A percentile compares a stretch with the other conserved stretches of the same genome.
Conservation (phyloP, 2,888 invertebrate species). For the Iphiclides podalirius region DNA sequence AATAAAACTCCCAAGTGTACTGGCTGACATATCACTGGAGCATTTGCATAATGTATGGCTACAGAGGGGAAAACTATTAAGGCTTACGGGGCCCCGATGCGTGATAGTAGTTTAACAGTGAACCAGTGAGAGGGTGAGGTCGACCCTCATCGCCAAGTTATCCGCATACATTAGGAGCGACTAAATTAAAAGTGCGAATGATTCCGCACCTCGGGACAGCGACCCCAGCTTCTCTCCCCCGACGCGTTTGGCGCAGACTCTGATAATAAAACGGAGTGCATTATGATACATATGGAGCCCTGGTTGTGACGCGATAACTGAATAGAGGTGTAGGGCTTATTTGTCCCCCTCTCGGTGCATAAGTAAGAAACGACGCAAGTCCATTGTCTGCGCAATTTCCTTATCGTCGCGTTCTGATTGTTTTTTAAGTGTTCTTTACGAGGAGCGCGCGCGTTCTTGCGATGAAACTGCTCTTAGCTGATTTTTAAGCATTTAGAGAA, state of each 20-base stretch:
- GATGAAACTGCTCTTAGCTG: not conserved
- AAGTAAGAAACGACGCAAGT: constrained; percentile 40
- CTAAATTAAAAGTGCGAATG: constrained; percentile 80
- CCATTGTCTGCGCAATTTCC: constrained; percentile 39
- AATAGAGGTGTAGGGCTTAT: constrained; percentile 58
- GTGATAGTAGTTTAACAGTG: constrained; percentile 75
- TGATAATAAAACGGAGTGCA: constrained; percentile 72
- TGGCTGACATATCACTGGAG: constrained; percentile 75
- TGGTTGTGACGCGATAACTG: constrained; percentile 63
- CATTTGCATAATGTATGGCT: constrained; percentile 79
- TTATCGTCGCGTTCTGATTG: constrained; percentile 21
- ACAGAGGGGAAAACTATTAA: constrained; percentile 76
- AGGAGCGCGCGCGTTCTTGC: not conserved
- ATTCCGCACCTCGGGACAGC: constrained; percentile 52
- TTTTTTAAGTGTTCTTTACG: not conserved
- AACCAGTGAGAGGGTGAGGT: constrained; percentile 50
- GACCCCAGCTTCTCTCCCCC: no score
- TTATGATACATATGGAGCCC: constrained; percentile 72
- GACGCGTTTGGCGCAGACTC: constrained; percentile 43
- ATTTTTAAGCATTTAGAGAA: not conserved
- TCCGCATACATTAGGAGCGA: constrained; percentile 76
- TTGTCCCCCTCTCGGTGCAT: constrained; percentile 43
- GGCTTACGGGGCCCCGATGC: constrained; percentile 62
- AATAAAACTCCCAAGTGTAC: constrained; percentile 77
- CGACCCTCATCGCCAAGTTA: constrained; percentile 59